A percentile compares a stretch with the other conserved stretches of the same genome.
Evolutionary conservation across 2,888 invertebrate genomes (phyloP).

Genomic region (Pandemis heparana): DNA sequence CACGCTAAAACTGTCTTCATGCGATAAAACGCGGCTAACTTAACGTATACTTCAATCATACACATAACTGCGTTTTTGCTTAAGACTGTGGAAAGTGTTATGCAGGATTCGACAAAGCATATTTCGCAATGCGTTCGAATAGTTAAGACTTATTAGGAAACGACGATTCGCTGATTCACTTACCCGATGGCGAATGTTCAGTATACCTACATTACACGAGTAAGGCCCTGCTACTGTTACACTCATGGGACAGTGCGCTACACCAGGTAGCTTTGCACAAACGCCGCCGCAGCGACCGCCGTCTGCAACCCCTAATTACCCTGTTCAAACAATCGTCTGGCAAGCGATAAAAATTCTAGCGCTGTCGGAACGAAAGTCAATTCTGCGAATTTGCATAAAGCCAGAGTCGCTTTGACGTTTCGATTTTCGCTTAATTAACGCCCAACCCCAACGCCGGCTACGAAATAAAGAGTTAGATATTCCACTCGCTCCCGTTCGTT

Average conservation of each 20-base stretch:
- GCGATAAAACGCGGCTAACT: not conserved
- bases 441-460: slow-evolving; percentile 58
- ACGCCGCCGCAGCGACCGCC: slow-evolving; percentile 48
- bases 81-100: no score
- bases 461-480: slow-evolving; percentile 74
- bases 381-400: slow-evolving; percentile 82
- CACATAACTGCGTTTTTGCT: no score
- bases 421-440: slow-evolving; percentile 85
- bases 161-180: no score
- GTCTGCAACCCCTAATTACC: slow-evolving; percentile 71
- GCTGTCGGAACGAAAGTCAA: slow-evolving; percentile 76
- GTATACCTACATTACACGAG: no score
- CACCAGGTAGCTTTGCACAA: not conserved
- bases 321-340: slow-evolving; percentile 74
- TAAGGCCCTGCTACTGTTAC: not conserved
- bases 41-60: not conserved
- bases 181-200: no score
- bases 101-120: no score
- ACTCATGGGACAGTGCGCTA: not conserved
- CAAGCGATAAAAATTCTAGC: slow-evolving; percentile 74
- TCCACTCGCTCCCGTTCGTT: slow-evolving; percentile 67
- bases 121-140: no score
- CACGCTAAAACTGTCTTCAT: not conserved
- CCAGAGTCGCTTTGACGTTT: slow-evolving; percentile 79
- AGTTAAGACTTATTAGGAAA: no score